Conservation (phyloP, 1,140 invertebrate species). For the Mesaphorura yosii region DNA sequence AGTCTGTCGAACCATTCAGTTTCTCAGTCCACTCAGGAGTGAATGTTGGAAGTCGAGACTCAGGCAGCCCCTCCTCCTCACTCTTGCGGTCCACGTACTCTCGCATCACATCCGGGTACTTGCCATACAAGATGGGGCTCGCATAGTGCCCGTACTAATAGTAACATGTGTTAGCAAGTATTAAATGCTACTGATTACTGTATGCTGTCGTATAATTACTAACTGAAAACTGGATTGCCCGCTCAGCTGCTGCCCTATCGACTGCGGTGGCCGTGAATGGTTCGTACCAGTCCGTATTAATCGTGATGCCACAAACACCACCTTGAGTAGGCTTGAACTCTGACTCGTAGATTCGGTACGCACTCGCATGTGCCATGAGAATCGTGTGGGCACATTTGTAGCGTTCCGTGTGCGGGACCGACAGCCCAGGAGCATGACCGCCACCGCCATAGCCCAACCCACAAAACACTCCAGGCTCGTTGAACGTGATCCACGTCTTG, state of each 20-base stretch:
- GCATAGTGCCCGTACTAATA: conserved; percentile 4
- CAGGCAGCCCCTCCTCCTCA: conserved; percentile 39
- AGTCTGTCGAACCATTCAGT: conserved; percentile 13
- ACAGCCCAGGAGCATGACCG: conserved; percentile 16
- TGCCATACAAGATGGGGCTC: conserved; percentile 17
- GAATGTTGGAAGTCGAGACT: conserved; percentile 43
- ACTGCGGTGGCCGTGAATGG: conserved; percentile 11
- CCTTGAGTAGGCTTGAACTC: conserved; percentile 19
- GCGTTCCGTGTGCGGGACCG: neutral
- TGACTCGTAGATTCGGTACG: conserved; percentile 24
- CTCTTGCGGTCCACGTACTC: conserved; percentile 44
- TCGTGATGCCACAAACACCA: conserved; percentile 16
- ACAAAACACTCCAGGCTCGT: conserved; percentile 29
- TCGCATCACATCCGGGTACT: conserved; percentile 45
- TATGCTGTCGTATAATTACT: neutral
- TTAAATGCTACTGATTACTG: neutral
- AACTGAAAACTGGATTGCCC: conserved; percentile 24
- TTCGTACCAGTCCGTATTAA: conserved; percentile 21
- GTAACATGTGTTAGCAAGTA: neutral
- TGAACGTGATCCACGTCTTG: conserved; percentile 32
- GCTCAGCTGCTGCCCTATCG: conserved; percentile 17
- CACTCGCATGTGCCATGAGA: conserved; percentile 17
- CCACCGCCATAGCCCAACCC: conserved; percentile 22
- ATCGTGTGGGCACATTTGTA: conserved; percentile 17
- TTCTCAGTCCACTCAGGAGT: conserved; percentile 31